Evolutionary conservation across 2,113 vertebrate genomes (phyloP).

Genomic region (Toxotes jaculatrix): DNA sequence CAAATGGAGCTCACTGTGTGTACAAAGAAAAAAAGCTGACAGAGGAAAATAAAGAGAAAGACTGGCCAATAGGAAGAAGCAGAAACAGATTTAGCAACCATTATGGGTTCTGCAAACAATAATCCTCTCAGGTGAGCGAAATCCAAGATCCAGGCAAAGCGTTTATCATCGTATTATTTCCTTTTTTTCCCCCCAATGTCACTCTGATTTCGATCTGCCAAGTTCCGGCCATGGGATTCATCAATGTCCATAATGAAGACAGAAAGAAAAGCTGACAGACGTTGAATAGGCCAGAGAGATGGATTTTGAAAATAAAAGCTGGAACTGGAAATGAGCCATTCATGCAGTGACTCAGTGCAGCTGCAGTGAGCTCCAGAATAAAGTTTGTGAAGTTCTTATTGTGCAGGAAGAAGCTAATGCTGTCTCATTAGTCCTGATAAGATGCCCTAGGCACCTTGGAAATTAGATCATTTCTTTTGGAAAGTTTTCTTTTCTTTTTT

Average conservation of each 20-base stretch:
- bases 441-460: neutral
- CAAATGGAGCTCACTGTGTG: conserved; percentile 5
- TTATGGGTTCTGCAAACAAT: conserved; percentile 23
- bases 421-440: neutral
- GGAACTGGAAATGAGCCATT: conserved; percentile 30
- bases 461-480: neutral
- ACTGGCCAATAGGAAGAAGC: neutral
- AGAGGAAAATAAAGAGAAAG: neutral
- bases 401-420: neutral
- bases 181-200: conserved; percentile 28
- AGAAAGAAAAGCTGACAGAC: conserved; percentile 21
- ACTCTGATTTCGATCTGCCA: conserved; percentile 7
- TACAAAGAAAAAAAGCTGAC: conserved; percentile 1
- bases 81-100: conserved; percentile 7
- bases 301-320: conserved; percentile 23
- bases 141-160: conserved; percentile 12
- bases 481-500: neutral
- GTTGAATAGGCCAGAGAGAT: conserved; percentile 14
- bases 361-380: neutral
- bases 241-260: neutral
- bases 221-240: conserved; percentile 3
- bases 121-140: conserved; percentile 27
- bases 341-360: neutral
- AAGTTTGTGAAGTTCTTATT: conserved; percentile 12
- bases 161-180: conserved; percentile 19